phyloP scores from a whole-genome alignment of 2,888 invertebrate species.

The Alloplasta piceator region DNA sequence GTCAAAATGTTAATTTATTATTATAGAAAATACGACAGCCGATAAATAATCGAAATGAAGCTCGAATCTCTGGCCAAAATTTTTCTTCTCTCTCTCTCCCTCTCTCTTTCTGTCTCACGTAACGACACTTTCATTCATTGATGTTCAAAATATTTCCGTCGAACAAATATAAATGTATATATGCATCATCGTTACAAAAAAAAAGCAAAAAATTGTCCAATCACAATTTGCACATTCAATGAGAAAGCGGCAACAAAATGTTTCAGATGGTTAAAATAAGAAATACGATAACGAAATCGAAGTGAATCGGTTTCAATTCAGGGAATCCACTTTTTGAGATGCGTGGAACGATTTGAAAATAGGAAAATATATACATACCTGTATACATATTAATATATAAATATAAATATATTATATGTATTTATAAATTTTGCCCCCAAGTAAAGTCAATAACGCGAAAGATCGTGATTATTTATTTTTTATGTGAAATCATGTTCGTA shows the following conservation, averaged over 20 bases:
- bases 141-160: constrained; percentile 50
- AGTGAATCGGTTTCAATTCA: too few species aligned
- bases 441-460: constrained; percentile 69
- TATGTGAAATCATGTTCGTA: constrained; percentile 70
- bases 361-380: too few species aligned
- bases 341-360: too few species aligned
- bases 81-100: not conserved
- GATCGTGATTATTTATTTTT: constrained; percentile 68
- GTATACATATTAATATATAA: too few species aligned
- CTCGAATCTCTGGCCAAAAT: not conserved
- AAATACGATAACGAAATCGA: too few species aligned
- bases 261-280: constrained; percentile 1
- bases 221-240: not conserved
- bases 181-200: constrained; percentile 35
- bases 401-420: not conserved
- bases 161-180: constrained; percentile 5
- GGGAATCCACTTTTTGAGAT: too few species aligned
- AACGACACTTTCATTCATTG: constrained; percentile 18
- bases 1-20: constrained; percentile 15
- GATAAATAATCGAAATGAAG: not conserved
- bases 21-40: not conserved
- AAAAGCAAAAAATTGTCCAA: constrained; percentile 9
- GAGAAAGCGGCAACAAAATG: not conserved
- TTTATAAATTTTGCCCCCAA: constrained; percentile 35
- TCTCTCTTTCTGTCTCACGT: constrained; percentile 1